Conservation (phyloP, 2,797 vertebrate genomes). For the Hippocampus kuda region DNA sequence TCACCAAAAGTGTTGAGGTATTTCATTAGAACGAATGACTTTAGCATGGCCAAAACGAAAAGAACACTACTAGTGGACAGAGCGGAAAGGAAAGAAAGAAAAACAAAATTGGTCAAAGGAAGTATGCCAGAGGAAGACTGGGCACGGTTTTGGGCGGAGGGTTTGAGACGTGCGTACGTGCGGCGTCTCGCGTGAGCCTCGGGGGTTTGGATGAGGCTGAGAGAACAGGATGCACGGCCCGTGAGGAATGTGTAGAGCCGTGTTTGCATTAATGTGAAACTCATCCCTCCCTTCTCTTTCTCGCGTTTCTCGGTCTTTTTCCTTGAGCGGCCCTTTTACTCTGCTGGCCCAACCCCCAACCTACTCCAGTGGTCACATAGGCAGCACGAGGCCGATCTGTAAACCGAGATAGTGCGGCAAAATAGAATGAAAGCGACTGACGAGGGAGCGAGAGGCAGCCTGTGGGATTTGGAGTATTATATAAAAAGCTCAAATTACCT, state of each 20-base stretch:
- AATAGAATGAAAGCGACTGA: constrained; percentile 21
- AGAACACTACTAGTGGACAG: neutral
- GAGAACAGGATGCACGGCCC: constrained; percentile 72
- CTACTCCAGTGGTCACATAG: constrained; percentile 26
- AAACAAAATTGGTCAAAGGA: constrained; percentile 56
- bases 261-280: constrained; percentile 53
- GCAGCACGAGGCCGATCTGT: constrained; percentile 21
- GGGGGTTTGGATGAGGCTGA: constrained; percentile 43
- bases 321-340: neutral
- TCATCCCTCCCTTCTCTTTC: constrained; percentile 38
- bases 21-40: neutral
- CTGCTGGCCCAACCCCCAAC: constrained; percentile 3
- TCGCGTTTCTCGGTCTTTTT: constrained; percentile 12
- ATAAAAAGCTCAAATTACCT: constrained; percentile 24
- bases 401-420: constrained; percentile 27
- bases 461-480: constrained; percentile 20
- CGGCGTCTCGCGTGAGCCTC: constrained; percentile 18
- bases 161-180: constrained; percentile 6
- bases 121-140: constrained; percentile 61
- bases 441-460: constrained; percentile 4
- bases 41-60: neutral
- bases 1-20: neutral
- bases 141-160: constrained; percentile 39
- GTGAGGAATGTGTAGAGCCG: constrained; percentile 63
- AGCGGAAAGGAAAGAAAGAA: neutral